Conservation (phyloP, 2,797 vertebrate genomes). For the Erethizon dorsatum region DNA sequence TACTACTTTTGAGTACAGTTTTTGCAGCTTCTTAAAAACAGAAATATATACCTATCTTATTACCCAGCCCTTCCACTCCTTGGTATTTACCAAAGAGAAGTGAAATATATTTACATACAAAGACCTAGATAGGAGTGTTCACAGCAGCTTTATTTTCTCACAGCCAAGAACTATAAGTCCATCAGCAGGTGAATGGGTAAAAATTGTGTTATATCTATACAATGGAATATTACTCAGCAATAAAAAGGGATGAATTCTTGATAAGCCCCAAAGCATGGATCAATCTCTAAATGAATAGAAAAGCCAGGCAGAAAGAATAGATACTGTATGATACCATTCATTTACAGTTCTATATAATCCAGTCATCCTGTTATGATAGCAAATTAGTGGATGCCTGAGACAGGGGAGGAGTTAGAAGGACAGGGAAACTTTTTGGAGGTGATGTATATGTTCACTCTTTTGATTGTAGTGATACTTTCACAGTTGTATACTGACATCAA, state of each 20-base stretch:
- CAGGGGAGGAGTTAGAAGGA: background rate
- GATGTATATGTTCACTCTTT: background rate
- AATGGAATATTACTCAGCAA: slow-evolving; percentile 6
- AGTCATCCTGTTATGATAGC: background rate
- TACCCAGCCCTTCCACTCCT: background rate
- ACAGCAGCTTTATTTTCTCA: background rate
- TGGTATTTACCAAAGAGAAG: slow-evolving; percentile 15
- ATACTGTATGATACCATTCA: background rate
- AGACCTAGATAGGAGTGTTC: background rate
- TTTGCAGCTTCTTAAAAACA: background rate
- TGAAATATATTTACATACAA: background rate
- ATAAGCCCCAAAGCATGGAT: background rate
- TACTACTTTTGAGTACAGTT: background rate
- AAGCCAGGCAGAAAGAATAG: slow-evolving; percentile 9
- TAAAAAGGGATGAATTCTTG: slow-evolving; percentile 17
- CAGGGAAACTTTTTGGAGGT: background rate
- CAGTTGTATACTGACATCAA: background rate
- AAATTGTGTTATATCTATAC: background rate
- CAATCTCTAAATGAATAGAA: background rate
- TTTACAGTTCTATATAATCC: background rate
- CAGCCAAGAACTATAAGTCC: background rate
- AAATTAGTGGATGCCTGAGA: background rate
- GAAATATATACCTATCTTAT: background rate
- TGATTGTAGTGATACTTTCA: background rate
- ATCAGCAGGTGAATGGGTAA: background rate